phyloP scores from a whole-genome alignment of 2,888 invertebrate genomes.

The Eulithis testata region DNA sequence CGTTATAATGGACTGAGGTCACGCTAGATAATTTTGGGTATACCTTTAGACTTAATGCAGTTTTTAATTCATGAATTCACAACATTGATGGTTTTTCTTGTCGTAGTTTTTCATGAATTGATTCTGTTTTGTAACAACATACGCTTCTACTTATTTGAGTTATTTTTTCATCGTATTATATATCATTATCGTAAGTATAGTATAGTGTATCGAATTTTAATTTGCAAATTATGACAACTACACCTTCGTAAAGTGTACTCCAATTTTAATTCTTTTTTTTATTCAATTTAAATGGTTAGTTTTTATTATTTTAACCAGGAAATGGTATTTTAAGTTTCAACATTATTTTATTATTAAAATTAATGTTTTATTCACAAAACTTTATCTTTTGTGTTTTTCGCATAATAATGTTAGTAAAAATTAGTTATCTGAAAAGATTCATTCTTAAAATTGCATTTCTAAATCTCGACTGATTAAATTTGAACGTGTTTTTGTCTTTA shows the following conservation, averaged over 20 bases:
- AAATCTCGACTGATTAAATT: constrained; percentile 82
- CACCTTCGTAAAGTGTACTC: constrained; percentile 59
- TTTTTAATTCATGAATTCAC: constrained; percentile 58
- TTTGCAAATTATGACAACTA: constrained; percentile 81
- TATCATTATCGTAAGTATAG: constrained; percentile 77
- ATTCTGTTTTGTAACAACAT: constrained; percentile 69
- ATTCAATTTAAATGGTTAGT: constrained; percentile 59
- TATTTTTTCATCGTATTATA: constrained; percentile 81
- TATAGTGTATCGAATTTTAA: constrained; percentile 74
- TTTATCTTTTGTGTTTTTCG: constrained; percentile 63
- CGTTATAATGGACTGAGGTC: constrained; percentile 65
- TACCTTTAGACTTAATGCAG: constrained; percentile 59
- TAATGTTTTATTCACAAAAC: constrained; percentile 48
- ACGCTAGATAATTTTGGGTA: constrained; percentile 56
- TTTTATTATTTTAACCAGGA: constrained; percentile 64
- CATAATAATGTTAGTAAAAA: constrained; percentile 77
- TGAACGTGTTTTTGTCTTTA: constrained; percentile 83
- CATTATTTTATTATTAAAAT: constrained; percentile 46
- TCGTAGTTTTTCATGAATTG: constrained; percentile 59
- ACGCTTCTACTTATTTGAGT: constrained; percentile 82
- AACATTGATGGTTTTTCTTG: constrained; percentile 34
- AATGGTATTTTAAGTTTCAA: constrained; percentile 70
- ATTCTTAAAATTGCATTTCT: constrained; percentile 84
- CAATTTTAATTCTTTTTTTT: constrained; percentile 48
- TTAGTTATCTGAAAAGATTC: constrained; percentile 69